A percentile compares a stretch with the other conserved stretches of the same genome.
phyloP scores from a whole-genome alignment of 2,113 vertebrate genomes.

The Oxyruncus cristatus region DNA sequence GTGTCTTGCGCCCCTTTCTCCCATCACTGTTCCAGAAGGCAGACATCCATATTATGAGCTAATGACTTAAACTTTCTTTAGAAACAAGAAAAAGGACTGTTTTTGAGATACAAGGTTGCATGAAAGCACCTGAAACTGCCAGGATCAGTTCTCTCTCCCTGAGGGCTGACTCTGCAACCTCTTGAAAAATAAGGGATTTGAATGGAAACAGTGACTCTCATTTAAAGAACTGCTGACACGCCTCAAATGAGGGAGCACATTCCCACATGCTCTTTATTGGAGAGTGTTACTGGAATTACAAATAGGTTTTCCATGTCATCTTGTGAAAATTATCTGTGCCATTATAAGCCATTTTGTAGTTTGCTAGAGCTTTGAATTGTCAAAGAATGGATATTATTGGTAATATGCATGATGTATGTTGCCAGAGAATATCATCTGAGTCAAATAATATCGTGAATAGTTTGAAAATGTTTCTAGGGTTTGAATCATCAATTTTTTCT shows the following conservation, averaged over 20 bases:
- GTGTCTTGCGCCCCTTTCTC: not conserved
- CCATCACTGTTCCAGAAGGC: conserved; percentile 26
- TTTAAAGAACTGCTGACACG: not conserved
- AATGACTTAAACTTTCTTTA: conserved; percentile 29
- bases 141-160: not conserved
- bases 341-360: not conserved
- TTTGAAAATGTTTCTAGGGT: not conserved
- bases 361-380: not conserved
- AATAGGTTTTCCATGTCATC: conserved; percentile 40
- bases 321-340: conserved; percentile 12
- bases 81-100: not conserved
- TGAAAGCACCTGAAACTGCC: conserved; percentile 34
- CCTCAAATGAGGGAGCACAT: conserved; percentile 19
- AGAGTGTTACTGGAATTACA: conserved; percentile 6
- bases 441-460: not conserved
- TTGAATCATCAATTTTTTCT: not conserved
- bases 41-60: conserved; percentile 53
- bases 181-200: conserved; percentile 9
- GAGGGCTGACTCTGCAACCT: conserved; percentile 26
- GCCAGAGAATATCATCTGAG: not conserved
- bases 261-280: conserved; percentile 41
- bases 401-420: not conserved
- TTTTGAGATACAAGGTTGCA: conserved; percentile 21
- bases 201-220: conserved; percentile 34
- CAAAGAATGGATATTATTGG: not conserved